Percentiles rank a stretch among this genome's conserved stretches.
These are phyloP conservation scores for Atrina japonica DNA, from an alignment of 2,888 invertebrate genomes.

Conservation along the genomic window DNA sequence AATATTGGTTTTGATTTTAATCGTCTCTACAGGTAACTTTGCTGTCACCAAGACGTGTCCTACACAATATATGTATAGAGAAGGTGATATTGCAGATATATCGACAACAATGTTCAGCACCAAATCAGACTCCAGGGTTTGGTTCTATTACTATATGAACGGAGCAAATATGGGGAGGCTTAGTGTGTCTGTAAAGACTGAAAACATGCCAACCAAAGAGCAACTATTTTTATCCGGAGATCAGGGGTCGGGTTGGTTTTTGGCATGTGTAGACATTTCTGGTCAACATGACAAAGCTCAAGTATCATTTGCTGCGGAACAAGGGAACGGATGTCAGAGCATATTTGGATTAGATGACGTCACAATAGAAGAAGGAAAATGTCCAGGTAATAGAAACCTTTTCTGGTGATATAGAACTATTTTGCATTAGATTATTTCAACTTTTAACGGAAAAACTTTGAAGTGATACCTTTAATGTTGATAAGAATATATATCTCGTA, in stretches of 20 bases:
- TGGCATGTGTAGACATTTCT: constrained; percentile 25
- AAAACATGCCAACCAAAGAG: not conserved
- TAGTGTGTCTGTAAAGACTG: constrained; percentile 9
- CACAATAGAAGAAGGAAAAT: constrained; percentile 12
- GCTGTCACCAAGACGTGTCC: constrained; percentile 19
- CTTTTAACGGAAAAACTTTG: too few species aligned
- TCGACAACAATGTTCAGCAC: constrained; percentile 7
- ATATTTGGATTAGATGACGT: constrained; percentile 30
- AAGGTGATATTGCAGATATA: constrained; percentile 25
- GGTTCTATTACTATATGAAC: constrained; percentile 32
- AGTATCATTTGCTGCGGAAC: constrained; percentile 14
- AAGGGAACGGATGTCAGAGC: constrained; percentile 25
- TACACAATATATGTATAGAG: not conserved
- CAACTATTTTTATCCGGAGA: constrained; percentile 15
- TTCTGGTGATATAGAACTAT: too few species aligned
- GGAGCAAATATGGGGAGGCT: constrained; percentile 22
- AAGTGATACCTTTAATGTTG: too few species aligned
- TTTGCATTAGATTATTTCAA: not conserved
- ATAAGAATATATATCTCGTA: too few species aligned
- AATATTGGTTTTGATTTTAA: constrained; percentile 1
- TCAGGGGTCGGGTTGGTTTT: constrained; percentile 22
- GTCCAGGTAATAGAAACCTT: constrained; percentile 35
- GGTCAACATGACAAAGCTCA: not conserved
- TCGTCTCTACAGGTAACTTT: constrained; percentile 18
- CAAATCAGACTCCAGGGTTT: not conserved